Evolutionary conservation across 2,797 vertebrate species (phyloP).

Genomic region (Balearica regulorum): DNA sequence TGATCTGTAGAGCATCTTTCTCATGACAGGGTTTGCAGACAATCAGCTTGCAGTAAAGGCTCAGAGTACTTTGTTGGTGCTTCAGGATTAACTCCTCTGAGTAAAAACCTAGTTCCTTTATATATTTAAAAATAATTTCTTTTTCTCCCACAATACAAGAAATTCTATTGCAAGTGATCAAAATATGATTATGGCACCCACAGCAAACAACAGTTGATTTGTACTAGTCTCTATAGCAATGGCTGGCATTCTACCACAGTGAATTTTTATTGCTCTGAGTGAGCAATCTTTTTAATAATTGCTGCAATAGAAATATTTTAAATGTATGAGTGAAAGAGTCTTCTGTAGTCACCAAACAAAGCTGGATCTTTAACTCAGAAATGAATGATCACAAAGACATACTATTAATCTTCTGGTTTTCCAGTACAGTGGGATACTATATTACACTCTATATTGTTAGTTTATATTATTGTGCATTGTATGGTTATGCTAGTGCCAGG

Average conservation of each 20-base stretch:
- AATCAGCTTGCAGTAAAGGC: not conserved
- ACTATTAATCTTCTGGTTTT: not conserved
- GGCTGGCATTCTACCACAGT: not conserved
- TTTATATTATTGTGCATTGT: not conserved
- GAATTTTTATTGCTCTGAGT: not conserved
- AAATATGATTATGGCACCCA: not conserved
- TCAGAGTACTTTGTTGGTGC: not conserved
- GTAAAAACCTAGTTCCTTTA: not conserved
- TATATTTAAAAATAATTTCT: not conserved
- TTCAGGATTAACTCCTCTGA: not conserved
- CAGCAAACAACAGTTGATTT: not conserved
- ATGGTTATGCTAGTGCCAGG: not conserved
- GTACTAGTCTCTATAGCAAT: not conserved
- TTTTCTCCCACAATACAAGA: not conserved
- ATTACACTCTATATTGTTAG: not conserved
- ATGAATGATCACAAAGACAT: not conserved
- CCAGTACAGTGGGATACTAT: not conserved
- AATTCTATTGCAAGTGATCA: not conserved
- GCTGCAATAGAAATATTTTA: not conserved
- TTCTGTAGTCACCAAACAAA: not conserved
- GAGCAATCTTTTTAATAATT: not conserved
- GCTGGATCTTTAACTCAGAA: not conserved
- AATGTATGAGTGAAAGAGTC: not conserved
- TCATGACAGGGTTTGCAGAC: not conserved
- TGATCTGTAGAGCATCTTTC: not conserved